These are phyloP conservation scores for Diarsia rubi DNA, from an alignment of 2,888 invertebrate genomes.

Conservation along the genomic window DNA sequence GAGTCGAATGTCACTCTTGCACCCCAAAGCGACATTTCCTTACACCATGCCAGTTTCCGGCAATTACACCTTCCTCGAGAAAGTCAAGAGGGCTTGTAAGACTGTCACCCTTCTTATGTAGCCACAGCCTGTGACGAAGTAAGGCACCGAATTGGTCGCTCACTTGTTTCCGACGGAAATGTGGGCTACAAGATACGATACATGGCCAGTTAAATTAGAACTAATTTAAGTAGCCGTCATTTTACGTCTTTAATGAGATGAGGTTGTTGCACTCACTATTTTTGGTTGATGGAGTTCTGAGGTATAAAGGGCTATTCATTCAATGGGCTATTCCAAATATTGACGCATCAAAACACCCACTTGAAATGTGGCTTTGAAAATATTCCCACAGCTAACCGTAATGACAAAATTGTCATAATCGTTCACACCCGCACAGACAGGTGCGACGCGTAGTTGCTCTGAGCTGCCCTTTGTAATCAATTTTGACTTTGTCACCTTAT, in stretches of 20 bases:
- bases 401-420: conserved; percentile 81
- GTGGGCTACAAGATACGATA: conserved; percentile 79
- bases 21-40: conserved; percentile 86
- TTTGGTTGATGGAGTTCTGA: conserved; percentile 44
- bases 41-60: conserved; percentile 85
- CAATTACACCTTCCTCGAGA: conserved; percentile 87
- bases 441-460: conserved; percentile 82
- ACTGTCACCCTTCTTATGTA: conserved; percentile 83
- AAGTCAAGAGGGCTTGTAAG: conserved; percentile 79
- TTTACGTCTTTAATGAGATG: conserved; percentile 62
- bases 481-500: conserved; percentile 81
- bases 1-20: conserved; percentile 89
- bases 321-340: conserved; percentile 29
- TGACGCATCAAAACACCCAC: conserved; percentile 23
- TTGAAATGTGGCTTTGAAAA: conserved; percentile 49
- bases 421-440: conserved; percentile 81
- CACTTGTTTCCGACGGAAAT: conserved; percentile 88
- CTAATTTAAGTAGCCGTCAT: conserved; percentile 71
- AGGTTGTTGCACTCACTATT: conserved; percentile 60
- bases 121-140: conserved; percentile 86
- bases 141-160: conserved; percentile 80
- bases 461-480: conserved; percentile 75
- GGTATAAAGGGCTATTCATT: conserved; percentile 15
- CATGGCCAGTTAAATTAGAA: conserved; percentile 70
- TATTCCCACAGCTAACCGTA: conserved; percentile 79